phyloP scores from a whole-genome alignment of 2,113 vertebrate genomes.

The Aythya baeri region DNA sequence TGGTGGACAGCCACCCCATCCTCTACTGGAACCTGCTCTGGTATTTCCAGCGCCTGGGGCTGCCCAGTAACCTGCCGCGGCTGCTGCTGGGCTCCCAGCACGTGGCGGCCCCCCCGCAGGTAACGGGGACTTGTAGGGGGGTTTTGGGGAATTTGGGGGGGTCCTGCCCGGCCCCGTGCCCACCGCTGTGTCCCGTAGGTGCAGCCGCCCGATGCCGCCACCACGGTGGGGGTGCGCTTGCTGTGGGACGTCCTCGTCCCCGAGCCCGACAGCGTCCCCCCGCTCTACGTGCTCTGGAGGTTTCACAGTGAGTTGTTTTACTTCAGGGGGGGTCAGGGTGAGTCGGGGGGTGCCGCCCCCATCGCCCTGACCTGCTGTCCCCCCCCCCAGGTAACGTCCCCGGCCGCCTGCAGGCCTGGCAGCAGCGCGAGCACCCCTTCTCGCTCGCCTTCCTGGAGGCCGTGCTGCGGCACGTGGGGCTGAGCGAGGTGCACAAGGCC shows the following conservation, averaged over 20 bases:
- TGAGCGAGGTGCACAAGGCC: constrained; percentile 92
- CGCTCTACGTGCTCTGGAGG: constrained; percentile 91
- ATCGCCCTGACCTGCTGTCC: neutral
- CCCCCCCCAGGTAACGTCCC: constrained; percentile 65
- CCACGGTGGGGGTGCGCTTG: constrained; percentile 79
- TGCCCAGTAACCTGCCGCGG: constrained; percentile 87
- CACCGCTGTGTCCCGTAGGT: neutral
- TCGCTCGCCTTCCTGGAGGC: constrained; percentile 86
- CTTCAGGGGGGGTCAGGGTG: neutral
- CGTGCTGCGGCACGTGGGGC: constrained; percentile 85
- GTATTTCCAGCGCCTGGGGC: constrained; percentile 89
- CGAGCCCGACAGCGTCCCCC: constrained; percentile 86
- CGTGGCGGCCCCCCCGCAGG: constrained; percentile 72
- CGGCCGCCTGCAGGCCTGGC: constrained; percentile 78
- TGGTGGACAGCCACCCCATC: constrained; percentile 91
- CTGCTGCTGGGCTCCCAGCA: constrained; percentile 83
- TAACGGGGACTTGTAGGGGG: neutral
- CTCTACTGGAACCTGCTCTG: constrained; percentile 97
- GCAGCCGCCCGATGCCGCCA: constrained; percentile 6
- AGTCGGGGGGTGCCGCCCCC: no score
- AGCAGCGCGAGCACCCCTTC: constrained; percentile 82
- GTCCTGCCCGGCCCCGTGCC: neutral
- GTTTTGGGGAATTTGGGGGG: neutral
- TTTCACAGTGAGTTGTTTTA: constrained; percentile 84
- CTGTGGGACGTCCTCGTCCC: constrained; percentile 90